Percentiles rank a stretch among this genome's conserved stretches.
Conservation (phyloP, 2,888 invertebrate genomes). For the Hermaeophaga mercurialis region DNA sequence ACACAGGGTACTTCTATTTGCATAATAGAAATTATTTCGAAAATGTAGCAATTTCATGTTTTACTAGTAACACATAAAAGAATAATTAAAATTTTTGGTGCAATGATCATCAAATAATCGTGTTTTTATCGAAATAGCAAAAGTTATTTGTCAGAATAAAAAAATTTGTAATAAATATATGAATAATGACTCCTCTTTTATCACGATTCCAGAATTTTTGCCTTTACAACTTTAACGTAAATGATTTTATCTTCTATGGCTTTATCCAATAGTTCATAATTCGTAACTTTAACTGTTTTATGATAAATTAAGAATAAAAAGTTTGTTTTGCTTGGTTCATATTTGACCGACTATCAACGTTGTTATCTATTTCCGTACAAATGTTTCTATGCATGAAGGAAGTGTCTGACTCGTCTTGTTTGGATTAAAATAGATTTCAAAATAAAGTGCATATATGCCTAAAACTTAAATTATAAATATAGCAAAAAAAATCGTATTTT, state of each 20-base stretch:
- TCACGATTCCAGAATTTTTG: not conserved
- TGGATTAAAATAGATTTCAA: not conserved
- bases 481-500: no score
- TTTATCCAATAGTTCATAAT: no score
- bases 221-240: not conserved
- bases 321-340: not conserved
- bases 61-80: no score
- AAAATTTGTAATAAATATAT: conserved; percentile 1
- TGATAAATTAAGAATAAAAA: no score
- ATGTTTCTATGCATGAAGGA: not conserved
- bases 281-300: no score
- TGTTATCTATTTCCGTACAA: conserved; percentile 4
- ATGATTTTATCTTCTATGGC: conserved; percentile 1
- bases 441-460: no score
- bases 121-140: not conserved
- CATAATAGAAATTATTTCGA: no score
- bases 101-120: not conserved
- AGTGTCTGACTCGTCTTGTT: not conserved
- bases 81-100: not conserved
- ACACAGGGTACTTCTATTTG: no score
- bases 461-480: no score
- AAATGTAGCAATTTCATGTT: no score
- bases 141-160: not conserved
- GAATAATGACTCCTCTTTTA: not conserved
- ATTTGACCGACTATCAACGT: not conserved